Percentiles rank a stretch among this genome's conserved stretches.
Conservation (phyloP, 2,797 vertebrate genomes). For the Propithecus deckenii region DNA sequence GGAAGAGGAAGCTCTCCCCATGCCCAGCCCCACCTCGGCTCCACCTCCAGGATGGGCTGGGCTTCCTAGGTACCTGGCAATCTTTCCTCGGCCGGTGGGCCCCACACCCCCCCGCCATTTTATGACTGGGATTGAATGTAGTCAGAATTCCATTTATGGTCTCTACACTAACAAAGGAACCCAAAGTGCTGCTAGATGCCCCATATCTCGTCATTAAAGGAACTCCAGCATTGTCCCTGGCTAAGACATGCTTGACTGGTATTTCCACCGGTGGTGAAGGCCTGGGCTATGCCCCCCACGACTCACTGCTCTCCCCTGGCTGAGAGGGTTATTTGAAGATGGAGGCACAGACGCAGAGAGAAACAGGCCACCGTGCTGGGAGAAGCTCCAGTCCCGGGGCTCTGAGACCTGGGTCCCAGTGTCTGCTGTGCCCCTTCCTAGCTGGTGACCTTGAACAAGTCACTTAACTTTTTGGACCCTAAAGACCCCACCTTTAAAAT, state of each 20-base stretch:
- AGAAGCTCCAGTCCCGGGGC: not conserved
- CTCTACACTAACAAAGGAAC: not conserved
- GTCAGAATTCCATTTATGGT: not conserved
- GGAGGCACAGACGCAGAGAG: not conserved
- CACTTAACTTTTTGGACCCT: not conserved
- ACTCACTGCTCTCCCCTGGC: not conserved
- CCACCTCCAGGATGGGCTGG: accelerated
- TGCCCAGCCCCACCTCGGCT: not conserved
- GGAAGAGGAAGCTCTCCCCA: not conserved
- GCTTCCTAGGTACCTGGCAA: not conserved
- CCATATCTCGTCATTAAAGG: not conserved
- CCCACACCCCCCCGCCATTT: not conserved
- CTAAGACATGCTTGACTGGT: not conserved
- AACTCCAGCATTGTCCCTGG: not conserved
- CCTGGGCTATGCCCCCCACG: not conserved
- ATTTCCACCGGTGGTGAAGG: not conserved
- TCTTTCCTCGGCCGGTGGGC: not conserved
- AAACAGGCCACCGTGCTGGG: not conserved
- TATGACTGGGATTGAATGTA: not conserved
- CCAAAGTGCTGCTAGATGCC: not conserved
- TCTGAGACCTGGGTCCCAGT: not conserved
- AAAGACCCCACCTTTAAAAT: not conserved
- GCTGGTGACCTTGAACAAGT: slow-evolving; percentile 10
- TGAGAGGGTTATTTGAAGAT: not conserved
- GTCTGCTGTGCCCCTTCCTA: not conserved